Conservation (phyloP, 2,113 vertebrate species). For the Osmerus mordax region DNA sequence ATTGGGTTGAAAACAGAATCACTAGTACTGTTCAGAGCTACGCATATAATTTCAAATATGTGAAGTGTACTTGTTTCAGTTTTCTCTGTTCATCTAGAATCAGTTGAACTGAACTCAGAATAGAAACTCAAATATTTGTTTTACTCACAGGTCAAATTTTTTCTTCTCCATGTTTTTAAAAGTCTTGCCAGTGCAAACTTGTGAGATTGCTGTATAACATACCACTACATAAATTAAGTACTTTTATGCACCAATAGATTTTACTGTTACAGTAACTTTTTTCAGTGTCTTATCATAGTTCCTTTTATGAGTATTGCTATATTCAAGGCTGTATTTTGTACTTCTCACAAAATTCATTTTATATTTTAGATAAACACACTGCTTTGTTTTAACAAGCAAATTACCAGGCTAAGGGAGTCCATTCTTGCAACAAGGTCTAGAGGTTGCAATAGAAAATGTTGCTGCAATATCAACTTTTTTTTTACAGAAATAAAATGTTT, state of each 20-base stretch:
- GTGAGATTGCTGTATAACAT: neutral
- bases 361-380: neutral
- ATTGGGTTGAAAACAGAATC: neutral
- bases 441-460: neutral
- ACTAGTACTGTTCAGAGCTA: slow-evolving; percentile 17
- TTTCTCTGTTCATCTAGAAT: too few relatives aligned
- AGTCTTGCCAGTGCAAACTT: neutral
- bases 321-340: neutral
- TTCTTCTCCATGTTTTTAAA: neutral
- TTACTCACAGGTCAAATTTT: too few relatives aligned
- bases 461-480: neutral
- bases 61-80: too few relatives aligned
- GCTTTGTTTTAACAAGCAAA: neutral
- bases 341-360: neutral
- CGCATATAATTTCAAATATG: neutral
- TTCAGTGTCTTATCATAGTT: neutral
- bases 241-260: neutral
- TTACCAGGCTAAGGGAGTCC: neutral
- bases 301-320: neutral
- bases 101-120: too few relatives aligned
- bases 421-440: neutral
- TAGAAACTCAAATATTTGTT: too few relatives aligned
- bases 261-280: neutral
- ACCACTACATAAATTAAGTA: neutral
- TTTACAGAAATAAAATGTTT: neutral